Evolutionary conservation across 2,113 vertebrate species (phyloP), one percentile per base, ranked within the genome.

Genomic region (Sturnira hondurensis): DNA sequence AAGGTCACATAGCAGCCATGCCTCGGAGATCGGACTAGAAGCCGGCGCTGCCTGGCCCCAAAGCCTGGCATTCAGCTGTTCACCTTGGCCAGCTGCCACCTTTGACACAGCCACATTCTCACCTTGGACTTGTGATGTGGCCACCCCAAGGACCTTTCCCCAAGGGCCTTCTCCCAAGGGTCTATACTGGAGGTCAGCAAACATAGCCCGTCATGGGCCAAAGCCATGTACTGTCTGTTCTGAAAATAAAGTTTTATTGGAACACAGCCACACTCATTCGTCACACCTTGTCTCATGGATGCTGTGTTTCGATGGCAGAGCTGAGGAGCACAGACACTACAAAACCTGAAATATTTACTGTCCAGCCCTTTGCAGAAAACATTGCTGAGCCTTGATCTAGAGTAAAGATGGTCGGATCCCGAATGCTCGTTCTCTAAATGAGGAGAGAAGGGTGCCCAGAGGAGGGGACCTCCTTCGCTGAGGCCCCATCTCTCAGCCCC

Each of bases 221-320:
- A 26, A 5, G 10, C 41, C 5, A 7, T 67, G 17, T 7, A 1
- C 43, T 33, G 19, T 19, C 63, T n/a, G 6, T 65, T 80, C 7
- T 20, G 22, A 45, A 82, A 71, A 89, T 58, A 78, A 73, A 94
- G 68, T 31, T 78, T 45, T 61, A 20, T 38, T 58, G n/a, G 63
- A 28, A 58, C 50, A 36, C 28, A 61, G 68, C 22, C 5, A 26
- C 4, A 1, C 38, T 16, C 19, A 0, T 14, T 50, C 0, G 0
- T 19, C 22, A 15, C 52, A 1, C 5, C 0, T 0, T 7, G 9
- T 15, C 67, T 2, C 47, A 67, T 12, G 4, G 10, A 45, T 19
- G 14, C 19, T 5, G 0, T 4, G 47, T 3, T 38, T 38, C 3
- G 0, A 1, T 0, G 4, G 50, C 17, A 8, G n/a, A 84, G n/a